Evolutionary conservation across 2,888 invertebrate species (phyloP).

Genomic region (Tortrix viridana): DNA sequence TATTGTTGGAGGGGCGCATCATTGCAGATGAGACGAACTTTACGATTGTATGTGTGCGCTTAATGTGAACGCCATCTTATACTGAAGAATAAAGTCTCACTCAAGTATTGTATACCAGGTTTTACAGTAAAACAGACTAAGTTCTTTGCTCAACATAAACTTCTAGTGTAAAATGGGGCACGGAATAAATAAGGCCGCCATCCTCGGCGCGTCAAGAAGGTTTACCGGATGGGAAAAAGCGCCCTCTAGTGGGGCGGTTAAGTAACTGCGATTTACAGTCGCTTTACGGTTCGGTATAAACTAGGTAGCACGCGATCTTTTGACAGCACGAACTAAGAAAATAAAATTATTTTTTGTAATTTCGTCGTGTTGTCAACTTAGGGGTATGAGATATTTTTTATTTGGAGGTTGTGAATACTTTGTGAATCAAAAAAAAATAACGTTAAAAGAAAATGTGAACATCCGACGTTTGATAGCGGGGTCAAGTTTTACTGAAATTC

Average conservation of each 20-base stretch:
- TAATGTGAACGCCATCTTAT: too few species aligned
- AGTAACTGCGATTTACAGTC: slow-evolving; percentile 4
- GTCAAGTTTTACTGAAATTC: too few species aligned
- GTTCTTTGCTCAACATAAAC: slow-evolving; percentile 2
- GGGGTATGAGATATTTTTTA: not conserved
- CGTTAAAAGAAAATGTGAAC: too few species aligned
- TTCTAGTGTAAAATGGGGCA: not conserved
- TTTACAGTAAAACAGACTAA: too few species aligned
- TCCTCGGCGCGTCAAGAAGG: slow-evolving; percentile 7
- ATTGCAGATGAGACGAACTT: too few species aligned
- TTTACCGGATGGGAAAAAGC: slow-evolving; percentile 9
- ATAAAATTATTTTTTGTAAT: not conserved
- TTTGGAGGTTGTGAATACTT: not conserved
- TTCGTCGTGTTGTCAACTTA: not conserved
- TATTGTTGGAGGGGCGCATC: too few species aligned
- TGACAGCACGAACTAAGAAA: not conserved
- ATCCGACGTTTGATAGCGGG: too few species aligned
- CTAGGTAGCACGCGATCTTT: slow-evolving; percentile 4
- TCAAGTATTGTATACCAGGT: too few species aligned
- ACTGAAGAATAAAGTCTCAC: too few species aligned
- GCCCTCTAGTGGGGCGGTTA: not conserved
- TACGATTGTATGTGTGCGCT: too few species aligned
- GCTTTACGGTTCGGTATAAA: not conserved
- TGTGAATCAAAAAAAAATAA: too few species aligned
- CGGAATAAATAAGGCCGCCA: slow-evolving; percentile 1